A percentile compares a stretch with the other conserved stretches of the same genome.
Conservation (phyloP, 2,797 vertebrate genomes). For the Pipistrellus pygmaeus region DNA sequence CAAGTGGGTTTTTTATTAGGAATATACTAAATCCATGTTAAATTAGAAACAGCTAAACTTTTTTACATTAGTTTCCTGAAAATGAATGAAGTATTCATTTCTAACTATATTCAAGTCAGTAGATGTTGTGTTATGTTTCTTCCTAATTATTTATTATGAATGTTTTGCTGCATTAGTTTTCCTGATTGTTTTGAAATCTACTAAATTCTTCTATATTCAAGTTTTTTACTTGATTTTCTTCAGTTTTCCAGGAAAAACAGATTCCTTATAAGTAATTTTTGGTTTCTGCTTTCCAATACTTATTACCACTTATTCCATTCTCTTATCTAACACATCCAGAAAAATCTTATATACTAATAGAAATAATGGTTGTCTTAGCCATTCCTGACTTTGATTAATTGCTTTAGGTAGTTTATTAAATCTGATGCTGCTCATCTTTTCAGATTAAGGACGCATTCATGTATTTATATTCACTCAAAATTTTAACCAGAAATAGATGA, state of each 20-base stretch:
- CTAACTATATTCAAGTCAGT: slow-evolving; percentile 39
- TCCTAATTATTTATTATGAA: not conserved
- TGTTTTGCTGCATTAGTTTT: slow-evolving; percentile 21
- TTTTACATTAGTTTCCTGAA: slow-evolving; percentile 1
- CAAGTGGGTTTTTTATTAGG: slow-evolving; percentile 1
- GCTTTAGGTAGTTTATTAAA: slow-evolving; percentile 40
- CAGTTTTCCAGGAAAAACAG: slow-evolving; percentile 8
- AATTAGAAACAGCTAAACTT: slow-evolving; percentile 5
- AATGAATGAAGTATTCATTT: slow-evolving; percentile 1
- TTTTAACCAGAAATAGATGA: slow-evolving; percentile 12
- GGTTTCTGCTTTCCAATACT: not conserved
- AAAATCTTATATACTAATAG: slow-evolving; percentile 19
- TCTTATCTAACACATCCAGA: slow-evolving; percentile 46
- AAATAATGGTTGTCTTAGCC: slow-evolving; percentile 21
- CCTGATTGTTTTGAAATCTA: slow-evolving; percentile 47
- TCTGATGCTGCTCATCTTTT: not conserved
- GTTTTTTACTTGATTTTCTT: slow-evolving; percentile 17
- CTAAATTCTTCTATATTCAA: slow-evolving; percentile 47
- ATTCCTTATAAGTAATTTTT: not conserved
- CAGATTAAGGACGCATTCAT: not conserved
- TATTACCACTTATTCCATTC: slow-evolving; percentile 55
- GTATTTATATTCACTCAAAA: slow-evolving; percentile 36
- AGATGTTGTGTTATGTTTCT: not conserved
- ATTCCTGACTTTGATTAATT: not conserved
- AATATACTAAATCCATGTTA: slow-evolving; percentile 16